Evolutionary conservation across 2,113 vertebrate species (phyloP).

Genomic region (Pandion haliaetus): DNA sequence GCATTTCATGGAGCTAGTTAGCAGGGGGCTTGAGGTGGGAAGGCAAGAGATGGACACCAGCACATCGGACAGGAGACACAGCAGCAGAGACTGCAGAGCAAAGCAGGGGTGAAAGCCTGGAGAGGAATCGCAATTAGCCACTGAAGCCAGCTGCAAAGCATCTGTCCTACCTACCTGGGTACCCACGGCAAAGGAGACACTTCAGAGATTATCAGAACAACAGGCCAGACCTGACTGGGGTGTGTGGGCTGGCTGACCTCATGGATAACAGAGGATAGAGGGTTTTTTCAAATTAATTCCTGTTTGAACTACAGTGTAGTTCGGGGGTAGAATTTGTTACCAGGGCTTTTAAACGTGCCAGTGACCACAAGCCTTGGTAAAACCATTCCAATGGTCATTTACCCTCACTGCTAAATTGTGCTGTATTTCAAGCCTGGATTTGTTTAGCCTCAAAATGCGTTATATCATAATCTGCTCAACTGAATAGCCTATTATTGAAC

Average conservation of each 20-base stretch:
- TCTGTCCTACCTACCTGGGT: background rate
- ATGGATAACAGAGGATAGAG: background rate
- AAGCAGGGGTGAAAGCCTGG: background rate
- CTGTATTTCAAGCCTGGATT: slow-evolving; percentile 24
- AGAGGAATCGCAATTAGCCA: background rate
- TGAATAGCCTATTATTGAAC: slow-evolving; percentile 32
- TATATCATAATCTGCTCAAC: slow-evolving; percentile 39
- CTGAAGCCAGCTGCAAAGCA: background rate
- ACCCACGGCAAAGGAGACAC: background rate
- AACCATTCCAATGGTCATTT: background rate
- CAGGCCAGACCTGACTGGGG: background rate
- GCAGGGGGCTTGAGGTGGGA: background rate
- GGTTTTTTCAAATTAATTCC: background rate
- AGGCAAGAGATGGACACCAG: background rate
- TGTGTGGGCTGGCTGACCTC: background rate
- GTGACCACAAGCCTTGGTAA: background rate
- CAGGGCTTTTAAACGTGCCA: background rate
- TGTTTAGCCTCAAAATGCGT: slow-evolving; percentile 25
- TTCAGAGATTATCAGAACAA: background rate
- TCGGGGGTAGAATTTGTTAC: background rate
- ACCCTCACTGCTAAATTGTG: background rate
- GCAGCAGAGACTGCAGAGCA: background rate
- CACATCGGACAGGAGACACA: background rate
- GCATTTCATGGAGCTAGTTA: background rate
- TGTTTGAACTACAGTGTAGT: background rate